phyloP scores from a whole-genome alignment of 1,140 invertebrate genomes.

The Drosophila cardini region DNA sequence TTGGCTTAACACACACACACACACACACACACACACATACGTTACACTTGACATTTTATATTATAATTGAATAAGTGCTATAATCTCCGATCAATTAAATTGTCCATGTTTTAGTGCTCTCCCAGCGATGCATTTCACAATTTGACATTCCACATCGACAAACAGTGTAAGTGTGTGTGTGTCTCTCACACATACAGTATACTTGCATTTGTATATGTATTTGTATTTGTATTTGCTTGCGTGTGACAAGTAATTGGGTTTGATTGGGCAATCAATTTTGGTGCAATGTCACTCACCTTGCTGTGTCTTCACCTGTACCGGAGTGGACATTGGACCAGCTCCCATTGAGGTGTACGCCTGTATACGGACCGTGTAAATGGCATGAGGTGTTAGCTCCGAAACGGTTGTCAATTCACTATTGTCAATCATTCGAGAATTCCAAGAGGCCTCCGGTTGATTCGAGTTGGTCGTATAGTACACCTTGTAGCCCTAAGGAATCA shows the following conservation, averaged over 20 bases:
- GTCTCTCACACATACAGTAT: too few species aligned
- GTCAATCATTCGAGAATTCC: slow-evolving; percentile 96
- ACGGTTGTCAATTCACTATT: slow-evolving; percentile 97
- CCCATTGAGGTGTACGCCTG: slow-evolving; percentile 96
- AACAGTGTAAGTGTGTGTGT: slow-evolving; percentile 5
- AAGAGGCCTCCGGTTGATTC: slow-evolving; percentile 93
- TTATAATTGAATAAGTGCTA: slow-evolving; percentile 80
- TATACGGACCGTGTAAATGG: slow-evolving; percentile 96
- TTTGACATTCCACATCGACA: slow-evolving; percentile 22
- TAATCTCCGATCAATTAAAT: slow-evolving; percentile 74
- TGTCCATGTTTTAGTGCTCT: slow-evolving; percentile 39
- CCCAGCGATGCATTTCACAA: slow-evolving; percentile 47
- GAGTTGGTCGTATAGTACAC: slow-evolving; percentile 97
- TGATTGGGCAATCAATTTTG: slow-evolving; percentile 73
- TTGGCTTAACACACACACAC: background rate
- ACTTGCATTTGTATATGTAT: slow-evolving; percentile 14
- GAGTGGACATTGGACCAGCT: slow-evolving; percentile 94
- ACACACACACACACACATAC: slow-evolving; percentile 26
- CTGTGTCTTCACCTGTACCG: slow-evolving; percentile 97
- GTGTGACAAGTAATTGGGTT: slow-evolving; percentile 61
- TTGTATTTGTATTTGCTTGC: slow-evolving; percentile 22
- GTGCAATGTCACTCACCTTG: slow-evolving; percentile 89
- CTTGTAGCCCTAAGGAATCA: slow-evolving; percentile 93
- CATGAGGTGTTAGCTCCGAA: slow-evolving; percentile 93
- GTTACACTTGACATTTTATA: slow-evolving; percentile 55